Conservation (phyloP, 2,888 invertebrate species). For the Drosophila mimica region DNA sequence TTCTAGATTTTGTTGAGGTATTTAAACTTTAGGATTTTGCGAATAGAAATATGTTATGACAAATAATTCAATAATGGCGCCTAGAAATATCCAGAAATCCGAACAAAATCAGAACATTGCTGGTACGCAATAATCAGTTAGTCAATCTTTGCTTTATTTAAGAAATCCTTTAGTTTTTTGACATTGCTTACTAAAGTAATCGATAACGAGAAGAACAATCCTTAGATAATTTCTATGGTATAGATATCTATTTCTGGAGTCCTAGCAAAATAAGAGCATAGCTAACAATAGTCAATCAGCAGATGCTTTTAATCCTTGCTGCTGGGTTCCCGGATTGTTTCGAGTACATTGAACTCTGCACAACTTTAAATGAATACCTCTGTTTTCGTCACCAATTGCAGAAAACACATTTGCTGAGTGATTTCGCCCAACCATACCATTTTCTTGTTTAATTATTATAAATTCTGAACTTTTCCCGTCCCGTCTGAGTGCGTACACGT, state of each 20-base stretch:
- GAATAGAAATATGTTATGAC: not conserved
- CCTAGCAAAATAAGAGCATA: not conserved
- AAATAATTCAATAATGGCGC: not conserved
- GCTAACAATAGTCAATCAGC: too few relatives aligned
- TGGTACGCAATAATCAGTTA: not conserved
- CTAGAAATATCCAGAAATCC: accelerated
- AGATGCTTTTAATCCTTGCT: not conserved
- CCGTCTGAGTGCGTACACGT: not conserved
- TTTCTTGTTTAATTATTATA: slow-evolving; percentile 45
- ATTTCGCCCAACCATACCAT: not conserved
- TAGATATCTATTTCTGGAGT: not conserved
- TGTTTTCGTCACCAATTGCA: not conserved
- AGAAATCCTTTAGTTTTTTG: not conserved
- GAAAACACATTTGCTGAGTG: slow-evolving; percentile 12
- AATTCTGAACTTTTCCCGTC: slow-evolving; percentile 22
- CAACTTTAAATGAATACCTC: slow-evolving; percentile 4
- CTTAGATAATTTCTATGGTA: not conserved
- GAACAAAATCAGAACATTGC: not conserved
- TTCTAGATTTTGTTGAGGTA: too few relatives aligned
- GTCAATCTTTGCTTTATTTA: not conserved
- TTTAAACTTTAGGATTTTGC: not conserved
- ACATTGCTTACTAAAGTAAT: not conserved
- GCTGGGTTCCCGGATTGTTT: too few relatives aligned
- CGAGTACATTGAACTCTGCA: slow-evolving; percentile 25
- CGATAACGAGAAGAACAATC: not conserved